Base-by-base conservation (phyloP, 2,888 invertebrate species). In the Gastracanthus pulcherrimus region DNA sequence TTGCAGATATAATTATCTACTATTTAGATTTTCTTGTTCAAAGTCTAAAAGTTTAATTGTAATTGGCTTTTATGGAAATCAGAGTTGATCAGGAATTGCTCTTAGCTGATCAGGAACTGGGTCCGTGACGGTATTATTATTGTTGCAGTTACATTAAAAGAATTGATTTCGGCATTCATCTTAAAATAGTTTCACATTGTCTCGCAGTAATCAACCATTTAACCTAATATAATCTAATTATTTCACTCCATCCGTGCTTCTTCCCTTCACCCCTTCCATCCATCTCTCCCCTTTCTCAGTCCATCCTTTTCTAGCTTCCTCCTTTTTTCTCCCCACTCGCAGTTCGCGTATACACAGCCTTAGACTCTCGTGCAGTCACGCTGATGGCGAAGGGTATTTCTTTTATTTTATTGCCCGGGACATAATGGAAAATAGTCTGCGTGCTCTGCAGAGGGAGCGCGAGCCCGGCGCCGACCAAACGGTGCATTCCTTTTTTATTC, bases 381-480 rank as follows among this genome's bases (percentile, higher is more conserved):
- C 29, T 16, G n/a, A 19, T 13, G 34, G 82, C 83, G 83, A 84
- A 86, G 86, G 88, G 84, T 86, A 86, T 88, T 89, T 89, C 90
- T 90, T 89, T 90, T 89, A 90, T 91, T 90, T 90, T 88, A 88
- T 87, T 87, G 85, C 87, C 83, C 82, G 84, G 88, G 87, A 85
- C 88, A 79, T 88, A 88, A 88, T 88, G 84, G 86, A 88, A 79
- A 79, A 89, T 88, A 87, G 87, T 87, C 89, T 85, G 87, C 87
- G 86, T 87, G 82, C 86, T 85, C 78, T n/a, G 31, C 79, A 74
- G 38, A 26, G 41, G 23, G 62, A 23, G 70, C 58, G 51, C 48
- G 34, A 34, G 69, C 16, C n/a, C n/a, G n/a, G 58, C 76, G 58
- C 67, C 60, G 69, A 58, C 70, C 77, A 36, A 70, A 55, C 67